Conservation (phyloP, 2,888 invertebrate genomes). For the Agonopterix arenella region DNA sequence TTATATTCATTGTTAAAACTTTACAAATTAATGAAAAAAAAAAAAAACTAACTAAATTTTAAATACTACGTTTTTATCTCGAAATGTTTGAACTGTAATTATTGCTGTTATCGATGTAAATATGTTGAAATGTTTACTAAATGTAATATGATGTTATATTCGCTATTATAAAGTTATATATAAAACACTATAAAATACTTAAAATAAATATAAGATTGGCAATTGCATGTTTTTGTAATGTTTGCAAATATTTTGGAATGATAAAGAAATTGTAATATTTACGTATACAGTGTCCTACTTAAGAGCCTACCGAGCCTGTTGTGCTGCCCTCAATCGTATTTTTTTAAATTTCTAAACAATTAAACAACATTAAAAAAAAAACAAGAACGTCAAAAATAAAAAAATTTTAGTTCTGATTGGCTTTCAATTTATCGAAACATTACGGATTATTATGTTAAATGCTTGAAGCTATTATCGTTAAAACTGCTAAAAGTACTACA, state of each 20-base stretch:
- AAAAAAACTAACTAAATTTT: constrained; percentile 1
- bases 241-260: neutral
- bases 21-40: constrained; percentile 14
- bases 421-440: too few species aligned
- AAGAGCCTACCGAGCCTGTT: too few species aligned
- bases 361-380: too few species aligned
- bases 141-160: constrained; percentile 39
- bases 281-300: neutral
- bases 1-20: constrained; percentile 16
- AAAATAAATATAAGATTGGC: constrained; percentile 25
- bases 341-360: too few species aligned
- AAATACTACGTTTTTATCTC: constrained; percentile 1
- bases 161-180: constrained; percentile 16
- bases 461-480: too few species aligned
- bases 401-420: too few species aligned
- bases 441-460: too few species aligned
- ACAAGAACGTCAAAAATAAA: too few species aligned
- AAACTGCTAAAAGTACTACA: too few species aligned
- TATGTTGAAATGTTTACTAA: constrained; percentile 53
- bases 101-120: constrained; percentile 42
- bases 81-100: neutral
- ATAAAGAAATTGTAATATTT: neutral
- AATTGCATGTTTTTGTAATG: constrained; percentile 29
- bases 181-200: constrained; percentile 7
- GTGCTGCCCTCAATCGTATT: too few species aligned